Evolutionary conservation across 2,888 invertebrate species (phyloP).

Genomic region (Hydropsyche betteni): DNA sequence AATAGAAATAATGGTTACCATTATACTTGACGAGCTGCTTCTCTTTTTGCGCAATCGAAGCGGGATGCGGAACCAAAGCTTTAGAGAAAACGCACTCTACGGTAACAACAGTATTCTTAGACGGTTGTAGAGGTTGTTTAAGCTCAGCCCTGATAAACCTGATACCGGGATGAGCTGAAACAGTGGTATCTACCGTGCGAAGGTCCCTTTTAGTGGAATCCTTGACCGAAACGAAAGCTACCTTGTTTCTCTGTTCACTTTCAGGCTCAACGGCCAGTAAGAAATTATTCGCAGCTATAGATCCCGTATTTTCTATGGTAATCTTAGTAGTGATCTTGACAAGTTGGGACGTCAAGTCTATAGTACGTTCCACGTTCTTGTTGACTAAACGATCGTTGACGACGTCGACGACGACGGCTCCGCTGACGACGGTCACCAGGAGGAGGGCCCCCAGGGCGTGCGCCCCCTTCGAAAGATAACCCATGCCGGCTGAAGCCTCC

Average conservation of each 20-base stretch:
- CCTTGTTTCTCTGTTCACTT: conserved; percentile 64
- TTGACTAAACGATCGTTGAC: conserved; percentile 71
- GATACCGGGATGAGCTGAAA: conserved; percentile 63
- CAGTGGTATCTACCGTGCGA: conserved; percentile 63
- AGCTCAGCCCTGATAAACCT: conserved; percentile 69
- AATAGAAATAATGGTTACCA: conserved; percentile 84
- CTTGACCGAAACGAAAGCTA: conserved; percentile 80
- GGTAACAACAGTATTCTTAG: conserved; percentile 68
- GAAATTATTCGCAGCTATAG: conserved; percentile 74
- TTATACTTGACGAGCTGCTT: conserved; percentile 90
- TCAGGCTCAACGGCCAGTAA: conserved; percentile 75
- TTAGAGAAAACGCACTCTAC: conserved; percentile 82
- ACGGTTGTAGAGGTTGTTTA: conserved; percentile 68
- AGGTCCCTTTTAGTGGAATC: conserved; percentile 70
- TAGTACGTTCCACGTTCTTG: conserved; percentile 83
- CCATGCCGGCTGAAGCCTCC: no score
- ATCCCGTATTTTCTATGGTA: conserved; percentile 84
- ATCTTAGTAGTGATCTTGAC: conserved; percentile 84
- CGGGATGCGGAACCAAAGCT: conserved; percentile 83
- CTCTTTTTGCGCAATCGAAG: conserved; percentile 89
- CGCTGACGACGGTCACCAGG: background rate
- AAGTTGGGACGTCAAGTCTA: conserved; percentile 89
- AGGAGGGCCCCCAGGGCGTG: background rate
- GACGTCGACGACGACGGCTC: conserved; percentile 57
- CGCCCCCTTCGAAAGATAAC: no score